Evolutionary conservation across 2,888 invertebrate genomes (phyloP), one percentile per base, ranked within the genome.

Genomic region (Spodoptera exigua): DNA sequence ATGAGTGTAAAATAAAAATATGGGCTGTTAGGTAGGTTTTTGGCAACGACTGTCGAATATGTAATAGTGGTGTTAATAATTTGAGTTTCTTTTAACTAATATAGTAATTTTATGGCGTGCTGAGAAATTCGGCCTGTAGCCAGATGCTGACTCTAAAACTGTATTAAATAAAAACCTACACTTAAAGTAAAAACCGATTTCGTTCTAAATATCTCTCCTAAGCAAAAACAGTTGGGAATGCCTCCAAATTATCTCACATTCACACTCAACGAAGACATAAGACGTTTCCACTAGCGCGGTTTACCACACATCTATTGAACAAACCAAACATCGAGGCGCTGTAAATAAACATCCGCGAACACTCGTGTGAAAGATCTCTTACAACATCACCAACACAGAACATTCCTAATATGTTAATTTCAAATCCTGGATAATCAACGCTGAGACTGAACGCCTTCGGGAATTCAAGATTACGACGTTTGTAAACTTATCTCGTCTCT

Each of bases 401-500:
- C 75, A 76, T 86, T 84, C 66, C 84, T 88, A 89, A 88, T 88
- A 91, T 90, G 92, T 90, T 92, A 92, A 92, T 91, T 91, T 84
- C 78, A 83, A 89, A 90, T 89, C 88, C 89, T 84, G 88, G 88
- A 92, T 91, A 92, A 92, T 91, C 90, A 92, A 91, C 89, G 86
- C 83, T 81, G 83, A 84, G 85, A 84, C 86, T 82, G 84, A 85
- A 83, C 86, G 87, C 89, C 87, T 90, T 89, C 85, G 88, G 85
- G 88, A 89, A 89, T 91, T 88, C 87, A 87, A 89, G 88, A 88
- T 89, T 88, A 87, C 88, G 85, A 89, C 90, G 89, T 92, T 92
- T 88, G 91, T 90, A 91, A 91, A 92, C 90, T 92, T 91, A 92
- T 92, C 92, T 89, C 88, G 91, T 88, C 88, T 87, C 92, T 93